Percentiles rank a stretch among this genome's conserved stretches.
These are phyloP conservation scores for Pristionchus entomophagus DNA, from an alignment of 2,888 invertebrate species.

Conservation along the genomic window DNA sequence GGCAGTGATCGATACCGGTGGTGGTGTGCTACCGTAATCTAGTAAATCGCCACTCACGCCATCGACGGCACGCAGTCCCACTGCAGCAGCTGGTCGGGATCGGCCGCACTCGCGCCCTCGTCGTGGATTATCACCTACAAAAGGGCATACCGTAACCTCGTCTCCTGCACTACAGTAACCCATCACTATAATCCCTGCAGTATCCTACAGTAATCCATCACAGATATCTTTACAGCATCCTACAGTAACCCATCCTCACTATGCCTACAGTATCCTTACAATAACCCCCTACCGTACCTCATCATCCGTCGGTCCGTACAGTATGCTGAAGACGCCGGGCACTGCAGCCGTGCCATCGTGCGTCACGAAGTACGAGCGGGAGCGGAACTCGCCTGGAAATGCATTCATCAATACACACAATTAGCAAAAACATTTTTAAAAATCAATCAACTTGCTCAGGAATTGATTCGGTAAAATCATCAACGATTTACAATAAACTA, in stretches of 20 bases:
- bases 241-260: no score
- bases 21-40: not conserved
- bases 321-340: constrained; percentile 51
- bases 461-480: no score
- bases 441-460: no score
- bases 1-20: not conserved
- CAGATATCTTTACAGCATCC: no score
- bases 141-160: no score
- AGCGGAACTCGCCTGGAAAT: constrained; percentile 39
- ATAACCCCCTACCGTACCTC: constrained; percentile 27
- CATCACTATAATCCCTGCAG: not conserved
- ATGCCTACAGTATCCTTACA: no score
- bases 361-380: constrained; percentile 24
- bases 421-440: no score
- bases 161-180: no score
- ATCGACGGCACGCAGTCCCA: constrained; percentile 49
- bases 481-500: no score
- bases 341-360: not conserved
- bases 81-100: constrained; percentile 2
- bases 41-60: constrained; percentile 43
- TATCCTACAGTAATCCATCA: not conserved
- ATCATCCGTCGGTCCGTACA: constrained; percentile 53
- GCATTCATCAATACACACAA: no score
- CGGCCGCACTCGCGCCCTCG: not conserved
- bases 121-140: constrained; percentile 42